Evolutionary conservation across 2,888 invertebrate species (phyloP).

Genomic region (Hyalella azteca): DNA sequence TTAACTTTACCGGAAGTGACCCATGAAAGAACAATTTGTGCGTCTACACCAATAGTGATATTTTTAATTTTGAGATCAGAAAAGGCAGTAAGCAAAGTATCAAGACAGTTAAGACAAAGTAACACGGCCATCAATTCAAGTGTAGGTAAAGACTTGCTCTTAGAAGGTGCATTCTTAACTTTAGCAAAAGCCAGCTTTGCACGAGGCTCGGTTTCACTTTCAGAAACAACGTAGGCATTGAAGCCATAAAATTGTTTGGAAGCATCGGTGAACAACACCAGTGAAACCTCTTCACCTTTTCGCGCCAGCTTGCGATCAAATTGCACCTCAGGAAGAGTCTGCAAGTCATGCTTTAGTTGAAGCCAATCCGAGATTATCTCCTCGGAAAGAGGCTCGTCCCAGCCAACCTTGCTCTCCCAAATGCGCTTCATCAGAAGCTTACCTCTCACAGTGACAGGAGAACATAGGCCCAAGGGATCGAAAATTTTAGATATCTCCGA

Average conservation of each 20-base stretch:
- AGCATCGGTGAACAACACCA: too few species aligned
- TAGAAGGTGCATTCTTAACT: slow-evolving; percentile 7
- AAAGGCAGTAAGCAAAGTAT: neutral
- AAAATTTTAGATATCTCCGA: slow-evolving; percentile 8
- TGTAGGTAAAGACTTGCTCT: slow-evolving; percentile 1
- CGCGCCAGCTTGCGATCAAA: neutral
- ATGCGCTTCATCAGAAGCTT: neutral
- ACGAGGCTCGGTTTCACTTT: too few species aligned
- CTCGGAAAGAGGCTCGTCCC: too few species aligned
- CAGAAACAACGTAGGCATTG: too few species aligned
- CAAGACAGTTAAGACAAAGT: slow-evolving; percentile 11
- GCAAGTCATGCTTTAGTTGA: neutral
- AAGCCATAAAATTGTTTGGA: too few species aligned
- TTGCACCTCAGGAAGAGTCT: neutral
- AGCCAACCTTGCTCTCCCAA: too few species aligned
- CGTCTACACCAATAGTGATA: neutral
- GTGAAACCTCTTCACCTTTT: neutral
- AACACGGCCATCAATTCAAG: slow-evolving; percentile 26
- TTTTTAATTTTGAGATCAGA: neutral
- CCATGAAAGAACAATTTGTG: neutral
- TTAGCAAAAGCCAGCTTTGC: too few species aligned
- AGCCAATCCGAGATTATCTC: neutral
- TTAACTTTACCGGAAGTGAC: neutral
- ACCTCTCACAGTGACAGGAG: slow-evolving; percentile 9
- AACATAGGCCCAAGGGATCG: slow-evolving; percentile 20